Evolutionary conservation across 2,113 vertebrate species (phyloP).

Genomic region (Alouatta palliata): DNA sequence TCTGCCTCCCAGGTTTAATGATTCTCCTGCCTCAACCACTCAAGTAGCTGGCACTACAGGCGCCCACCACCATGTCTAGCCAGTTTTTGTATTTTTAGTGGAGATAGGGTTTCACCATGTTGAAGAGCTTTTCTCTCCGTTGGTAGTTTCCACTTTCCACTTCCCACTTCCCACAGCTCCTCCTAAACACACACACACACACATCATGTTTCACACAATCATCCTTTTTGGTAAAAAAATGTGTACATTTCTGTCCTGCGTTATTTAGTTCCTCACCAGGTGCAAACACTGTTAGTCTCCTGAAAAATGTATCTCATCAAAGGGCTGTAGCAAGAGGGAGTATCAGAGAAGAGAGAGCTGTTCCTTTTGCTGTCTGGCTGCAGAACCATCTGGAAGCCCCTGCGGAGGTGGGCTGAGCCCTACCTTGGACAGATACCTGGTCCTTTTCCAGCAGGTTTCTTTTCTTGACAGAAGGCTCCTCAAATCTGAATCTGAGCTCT

Average conservation of each 20-base stretch:
- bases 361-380: neutral
- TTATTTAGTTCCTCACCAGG: neutral
- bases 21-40: too few species aligned
- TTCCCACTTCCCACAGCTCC: neutral
- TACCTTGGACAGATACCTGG: neutral
- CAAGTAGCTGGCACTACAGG: too few species aligned
- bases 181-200: rapidly evolving
- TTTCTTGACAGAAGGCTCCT: slow-evolving; percentile 30
- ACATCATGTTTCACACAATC: neutral
- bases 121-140: neutral
- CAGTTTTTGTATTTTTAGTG: too few species aligned
- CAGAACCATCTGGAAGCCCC: neutral
- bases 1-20: too few species aligned
- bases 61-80: too few species aligned
- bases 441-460: neutral
- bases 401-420: neutral
- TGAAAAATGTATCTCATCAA: neutral
- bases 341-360: neutral
- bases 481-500: neutral
- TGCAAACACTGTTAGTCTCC: neutral
- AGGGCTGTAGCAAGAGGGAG: neutral
- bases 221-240: neutral
- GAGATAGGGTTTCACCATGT: too few species aligned
- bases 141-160: neutral
- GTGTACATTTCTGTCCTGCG: neutral